Conservation (phyloP, 2,888 invertebrate genomes). For the Encarsia formosa region DNA sequence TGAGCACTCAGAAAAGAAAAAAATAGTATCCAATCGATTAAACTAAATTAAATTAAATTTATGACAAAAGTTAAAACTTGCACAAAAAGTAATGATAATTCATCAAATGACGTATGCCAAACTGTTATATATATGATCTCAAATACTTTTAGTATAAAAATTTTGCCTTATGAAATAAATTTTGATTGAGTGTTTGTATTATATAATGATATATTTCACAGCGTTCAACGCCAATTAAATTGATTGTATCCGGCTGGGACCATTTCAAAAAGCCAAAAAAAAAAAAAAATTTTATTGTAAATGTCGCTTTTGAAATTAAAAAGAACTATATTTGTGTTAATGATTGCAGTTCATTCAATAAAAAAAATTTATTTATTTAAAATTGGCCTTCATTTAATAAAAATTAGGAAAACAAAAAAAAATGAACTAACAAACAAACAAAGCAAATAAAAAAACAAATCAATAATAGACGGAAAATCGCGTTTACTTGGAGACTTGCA, state of each 20-base stretch:
- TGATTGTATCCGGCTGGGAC: slow-evolving; percentile 22
- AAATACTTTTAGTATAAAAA: background rate
- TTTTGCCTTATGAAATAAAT: no score
- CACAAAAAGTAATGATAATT: no score
- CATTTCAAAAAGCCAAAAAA: slow-evolving; percentile 17
- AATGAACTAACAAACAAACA: slow-evolving; percentile 30
- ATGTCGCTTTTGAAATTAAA: background rate
- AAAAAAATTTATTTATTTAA: background rate
- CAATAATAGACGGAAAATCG: slow-evolving; percentile 39
- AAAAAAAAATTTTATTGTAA: background rate
- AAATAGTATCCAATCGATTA: no score
- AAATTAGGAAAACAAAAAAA: background rate
- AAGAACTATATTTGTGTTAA: background rate
- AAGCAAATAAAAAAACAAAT: no score
- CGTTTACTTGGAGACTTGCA: slow-evolving; percentile 37
- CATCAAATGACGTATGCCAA: no score
- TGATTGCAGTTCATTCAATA: background rate
- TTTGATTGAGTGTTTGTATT: slow-evolving; percentile 14
- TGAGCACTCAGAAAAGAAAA: no score
- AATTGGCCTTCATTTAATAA: background rate
- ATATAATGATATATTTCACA: slow-evolving; percentile 10
- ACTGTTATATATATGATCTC: no score
- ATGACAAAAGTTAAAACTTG: no score
- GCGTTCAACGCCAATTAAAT: no score
- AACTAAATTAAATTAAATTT: no score